Percentiles rank a stretch among this genome's conserved stretches.
Conservation (phyloP, 2,113 vertebrate genomes). For the Saimiri boliviensis region DNA sequence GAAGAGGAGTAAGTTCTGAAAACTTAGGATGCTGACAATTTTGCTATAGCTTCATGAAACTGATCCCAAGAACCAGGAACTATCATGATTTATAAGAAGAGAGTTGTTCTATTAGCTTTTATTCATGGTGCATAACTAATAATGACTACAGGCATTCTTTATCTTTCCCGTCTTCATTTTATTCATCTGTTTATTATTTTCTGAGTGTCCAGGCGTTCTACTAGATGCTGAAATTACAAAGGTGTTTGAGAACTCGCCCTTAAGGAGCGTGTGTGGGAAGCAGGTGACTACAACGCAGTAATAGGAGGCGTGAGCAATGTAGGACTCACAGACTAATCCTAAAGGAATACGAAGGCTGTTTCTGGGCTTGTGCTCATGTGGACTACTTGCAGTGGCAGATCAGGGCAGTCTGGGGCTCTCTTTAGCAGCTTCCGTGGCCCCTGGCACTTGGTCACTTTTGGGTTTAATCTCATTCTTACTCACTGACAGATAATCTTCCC, state of each 20-base stretch:
- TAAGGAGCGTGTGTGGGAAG: neutral
- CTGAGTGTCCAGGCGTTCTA: neutral
- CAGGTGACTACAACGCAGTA: neutral
- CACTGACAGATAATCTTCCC: neutral
- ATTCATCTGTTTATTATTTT: neutral
- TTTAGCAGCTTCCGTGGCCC: neutral
- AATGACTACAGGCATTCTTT: neutral
- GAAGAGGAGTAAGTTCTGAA: neutral
- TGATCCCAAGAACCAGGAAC: neutral
- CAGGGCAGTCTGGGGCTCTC: neutral
- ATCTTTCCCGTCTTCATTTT: neutral
- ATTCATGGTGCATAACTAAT: neutral
- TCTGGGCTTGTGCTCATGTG: neutral
- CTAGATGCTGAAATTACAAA: neutral
- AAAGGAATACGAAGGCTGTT: neutral
- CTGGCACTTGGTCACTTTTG: neutral
- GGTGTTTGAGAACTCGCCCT: neutral
- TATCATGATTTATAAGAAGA: neutral
- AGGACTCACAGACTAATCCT: neutral
- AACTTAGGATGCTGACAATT: neutral
- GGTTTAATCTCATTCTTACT: neutral
- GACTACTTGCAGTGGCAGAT: neutral
- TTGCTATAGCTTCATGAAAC: neutral
- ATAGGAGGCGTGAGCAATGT: neutral
- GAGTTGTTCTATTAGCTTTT: neutral